These are phyloP conservation scores for Cyrtonyx montezumae DNA, from an alignment of 2,113 vertebrate genomes.

Conservation along the genomic window DNA sequence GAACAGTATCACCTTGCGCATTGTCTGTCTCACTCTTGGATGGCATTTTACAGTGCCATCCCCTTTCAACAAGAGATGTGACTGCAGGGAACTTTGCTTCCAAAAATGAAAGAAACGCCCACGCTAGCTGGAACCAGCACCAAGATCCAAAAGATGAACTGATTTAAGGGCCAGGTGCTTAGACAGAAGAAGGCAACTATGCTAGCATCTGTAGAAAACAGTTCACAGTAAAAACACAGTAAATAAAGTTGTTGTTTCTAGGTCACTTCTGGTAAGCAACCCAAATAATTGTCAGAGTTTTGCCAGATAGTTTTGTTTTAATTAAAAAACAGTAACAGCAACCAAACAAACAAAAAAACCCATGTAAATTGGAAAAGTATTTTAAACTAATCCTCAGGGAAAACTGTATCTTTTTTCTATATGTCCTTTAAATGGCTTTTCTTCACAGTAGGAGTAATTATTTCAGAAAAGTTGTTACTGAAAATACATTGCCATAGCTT, in stretches of 20 bases:
- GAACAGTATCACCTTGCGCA: accelerated
- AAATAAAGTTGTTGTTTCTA: not conserved
- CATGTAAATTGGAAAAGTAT: not conserved
- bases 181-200: not conserved
- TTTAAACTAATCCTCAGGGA: not conserved
- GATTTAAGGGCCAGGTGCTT: not conserved
- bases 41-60: not conserved
- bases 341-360: too few relatives aligned
- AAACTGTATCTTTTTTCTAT: not conserved
- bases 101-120: not conserved
- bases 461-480: not conserved
- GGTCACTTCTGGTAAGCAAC: not conserved
- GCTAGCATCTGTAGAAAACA: not conserved
- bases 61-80: not conserved
- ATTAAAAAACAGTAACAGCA: not conserved
- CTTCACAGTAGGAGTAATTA: not conserved
- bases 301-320: not conserved
- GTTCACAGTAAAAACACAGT: not conserved
- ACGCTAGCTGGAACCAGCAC: not conserved
- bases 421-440: not conserved
- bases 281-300: not conserved
- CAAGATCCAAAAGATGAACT: not conserved
- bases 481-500: not conserved
- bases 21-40: not conserved
- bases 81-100: not conserved